Evolutionary conservation across 2,888 invertebrate species (phyloP), one percentile per base, ranked within the genome.

Genomic region (Ormyrus rosae): DNA sequence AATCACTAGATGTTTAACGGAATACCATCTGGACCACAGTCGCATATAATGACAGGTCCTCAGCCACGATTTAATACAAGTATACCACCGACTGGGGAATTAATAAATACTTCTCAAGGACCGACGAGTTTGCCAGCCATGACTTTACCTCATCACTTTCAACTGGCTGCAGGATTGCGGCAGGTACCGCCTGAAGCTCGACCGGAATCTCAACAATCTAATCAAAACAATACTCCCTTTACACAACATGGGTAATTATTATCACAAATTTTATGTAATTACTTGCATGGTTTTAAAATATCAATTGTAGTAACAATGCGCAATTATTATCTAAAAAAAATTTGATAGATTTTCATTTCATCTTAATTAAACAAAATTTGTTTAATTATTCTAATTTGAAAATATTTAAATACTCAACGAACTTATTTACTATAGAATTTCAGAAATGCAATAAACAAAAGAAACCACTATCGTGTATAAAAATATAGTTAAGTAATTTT

Each of bases 81-180:
- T 76, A 85, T 89, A 71, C 85, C 85, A 51, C 82, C 85, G 19
- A 46, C 65, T 50, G 74, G 60, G 53, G 81, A 81, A 56, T 46
- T 81, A 64, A 82, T 82, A 9, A 82, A 76, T 34, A 45, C 79
- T 6, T 73, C 60, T 19, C 45, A 88, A 86, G 86, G 85, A 11
- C 85, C 88, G 45, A 80, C 84, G 2, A 86, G 81, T 80, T 86
- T 89, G 82, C 86, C 84, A 45, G 19, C 55, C 4, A 89, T 90
- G 85, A 79, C 87, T n/a, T 84, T 89, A 83, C 87, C 89, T 6
- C 87, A 86, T 56, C 88, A 89, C 80, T 90, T 86, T 83, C 89
- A 88, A 55, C 84, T 89, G 81, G 89, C 87, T 76, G 75, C 87
- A 9, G 87, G 87, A 60, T 85, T 86, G 7, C 87, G 86, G 74